Evolutionary conservation across 1,140 invertebrate species (phyloP).

Genomic region (Choristoneura fumiferana): DNA sequence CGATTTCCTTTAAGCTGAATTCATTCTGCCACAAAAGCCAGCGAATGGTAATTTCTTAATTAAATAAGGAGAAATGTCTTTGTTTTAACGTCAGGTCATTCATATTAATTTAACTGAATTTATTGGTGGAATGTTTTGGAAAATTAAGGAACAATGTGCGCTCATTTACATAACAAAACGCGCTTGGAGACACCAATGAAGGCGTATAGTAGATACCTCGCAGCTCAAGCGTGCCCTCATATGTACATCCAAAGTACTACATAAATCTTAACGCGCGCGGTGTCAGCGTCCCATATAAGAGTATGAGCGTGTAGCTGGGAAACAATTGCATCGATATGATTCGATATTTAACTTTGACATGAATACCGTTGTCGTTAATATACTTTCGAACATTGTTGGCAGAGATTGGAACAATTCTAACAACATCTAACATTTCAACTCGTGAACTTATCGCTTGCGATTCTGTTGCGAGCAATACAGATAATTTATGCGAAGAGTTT

Average conservation of each 20-base stretch:
- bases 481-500: slow-evolving; percentile 52
- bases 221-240: background rate
- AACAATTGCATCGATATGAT: slow-evolving; percentile 5
- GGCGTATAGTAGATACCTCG: background rate
- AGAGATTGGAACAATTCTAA: background rate
- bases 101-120: slow-evolving; percentile 12
- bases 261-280: background rate
- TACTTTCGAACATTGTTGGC: slow-evolving; percentile 4
- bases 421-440: slow-evolving; percentile 11
- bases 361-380: background rate
- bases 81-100: slow-evolving; percentile 24
- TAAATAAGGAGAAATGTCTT: slow-evolving; percentile 40
- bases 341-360: background rate
- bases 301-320: background rate
- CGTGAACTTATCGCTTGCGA: slow-evolving; percentile 14
- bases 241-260: slow-evolving; percentile 2
- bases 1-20: slow-evolving; percentile 50
- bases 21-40: slow-evolving; percentile 36
- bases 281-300: background rate
- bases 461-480: slow-evolving; percentile 25
- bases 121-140: slow-evolving; percentile 13
- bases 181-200: slow-evolving; percentile 9
- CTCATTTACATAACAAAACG: slow-evolving; percentile 18
- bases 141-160: slow-evolving; percentile 11
- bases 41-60: slow-evolving; percentile 40